Conservation (phyloP, 2,888 invertebrate genomes). For the Diogma glabrata region DNA sequence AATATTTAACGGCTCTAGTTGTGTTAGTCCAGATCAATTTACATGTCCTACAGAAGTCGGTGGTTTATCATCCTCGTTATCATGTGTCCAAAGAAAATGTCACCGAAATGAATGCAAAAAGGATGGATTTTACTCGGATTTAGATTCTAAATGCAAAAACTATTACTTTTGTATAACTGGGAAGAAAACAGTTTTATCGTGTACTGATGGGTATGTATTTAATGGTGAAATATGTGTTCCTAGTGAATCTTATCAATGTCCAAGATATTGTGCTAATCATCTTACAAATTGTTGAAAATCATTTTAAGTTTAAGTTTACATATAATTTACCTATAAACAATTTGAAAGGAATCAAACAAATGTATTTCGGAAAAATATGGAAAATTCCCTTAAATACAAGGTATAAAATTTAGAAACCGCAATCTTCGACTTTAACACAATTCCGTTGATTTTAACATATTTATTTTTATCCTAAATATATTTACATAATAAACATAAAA, state of each 20-base stretch:
- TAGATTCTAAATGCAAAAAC: constrained; percentile 36
- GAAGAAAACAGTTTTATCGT: constrained; percentile 38
- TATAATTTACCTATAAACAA: too few species aligned
- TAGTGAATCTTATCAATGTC: constrained; percentile 24
- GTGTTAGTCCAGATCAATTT: constrained; percentile 37
- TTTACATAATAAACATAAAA: too few species aligned
- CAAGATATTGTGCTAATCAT: constrained; percentile 22
- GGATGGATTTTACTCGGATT: constrained; percentile 46
- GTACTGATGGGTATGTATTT: constrained; percentile 40
- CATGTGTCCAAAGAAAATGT: constrained; percentile 27
- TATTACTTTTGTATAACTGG: constrained; percentile 50
- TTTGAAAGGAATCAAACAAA: too few species aligned
- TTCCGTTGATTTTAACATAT: too few species aligned
- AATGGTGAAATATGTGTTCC: constrained; percentile 48
- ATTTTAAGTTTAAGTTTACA: too few species aligned
- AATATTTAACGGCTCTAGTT: constrained; percentile 46
- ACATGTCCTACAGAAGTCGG: constrained; percentile 35
- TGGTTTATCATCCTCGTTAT: constrained; percentile 24
- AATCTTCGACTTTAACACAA: too few species aligned
- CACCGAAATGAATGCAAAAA: constrained; percentile 19
- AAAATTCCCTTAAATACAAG: too few species aligned
- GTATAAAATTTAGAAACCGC: too few species aligned
- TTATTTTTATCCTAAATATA: too few species aligned
- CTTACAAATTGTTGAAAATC: too few species aligned
- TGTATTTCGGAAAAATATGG: too few species aligned